phyloP scores from a whole-genome alignment of 2,797 vertebrate species.

The Lacerta viridis region DNA sequence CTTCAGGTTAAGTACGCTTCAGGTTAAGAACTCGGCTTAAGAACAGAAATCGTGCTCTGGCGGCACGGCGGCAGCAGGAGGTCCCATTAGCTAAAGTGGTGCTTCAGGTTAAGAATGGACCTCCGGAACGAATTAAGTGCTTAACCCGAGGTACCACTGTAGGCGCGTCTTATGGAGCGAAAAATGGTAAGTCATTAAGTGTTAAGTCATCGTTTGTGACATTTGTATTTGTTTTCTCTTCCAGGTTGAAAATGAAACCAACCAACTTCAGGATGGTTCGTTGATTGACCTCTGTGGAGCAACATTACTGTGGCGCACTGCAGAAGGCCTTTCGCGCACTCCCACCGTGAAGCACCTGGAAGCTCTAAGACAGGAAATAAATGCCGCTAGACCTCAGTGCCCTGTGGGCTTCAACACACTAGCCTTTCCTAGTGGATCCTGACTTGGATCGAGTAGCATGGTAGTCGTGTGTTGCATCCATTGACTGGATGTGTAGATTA shows the following conservation, averaged over 20 bases:
- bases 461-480: slow-evolving; percentile 73
- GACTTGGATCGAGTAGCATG: slow-evolving; percentile 75
- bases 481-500: slow-evolving; percentile 76
- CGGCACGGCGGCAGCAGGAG: too few relatives aligned
- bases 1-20: too few relatives aligned
- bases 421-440: slow-evolving; percentile 90
- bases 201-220: slow-evolving; percentile 27
- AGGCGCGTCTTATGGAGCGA: too few relatives aligned
- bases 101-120: too few relatives aligned
- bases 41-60: too few relatives aligned
- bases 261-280: slow-evolving; percentile 96
- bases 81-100: too few relatives aligned
- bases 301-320: slow-evolving; percentile 96
- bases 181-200: neutral
- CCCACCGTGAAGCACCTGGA: slow-evolving; percentile 97
- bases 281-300: slow-evolving; percentile 97
- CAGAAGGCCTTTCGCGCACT: slow-evolving; percentile 94
- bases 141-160: too few relatives aligned
- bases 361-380: slow-evolving; percentile 97
- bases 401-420: slow-evolving; percentile 99
- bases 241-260: slow-evolving; percentile 93
- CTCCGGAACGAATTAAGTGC: too few relatives aligned
- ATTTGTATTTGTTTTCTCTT: slow-evolving; percentile 25
- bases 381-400: slow-evolving; percentile 95
- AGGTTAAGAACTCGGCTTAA: too few relatives aligned